A percentile compares a stretch with the other conserved stretches of the same genome.
These are phyloP conservation scores for Molossus alvarezi DNA, from an alignment of 2,797 vertebrate genomes.

Conservation along the genomic window DNA sequence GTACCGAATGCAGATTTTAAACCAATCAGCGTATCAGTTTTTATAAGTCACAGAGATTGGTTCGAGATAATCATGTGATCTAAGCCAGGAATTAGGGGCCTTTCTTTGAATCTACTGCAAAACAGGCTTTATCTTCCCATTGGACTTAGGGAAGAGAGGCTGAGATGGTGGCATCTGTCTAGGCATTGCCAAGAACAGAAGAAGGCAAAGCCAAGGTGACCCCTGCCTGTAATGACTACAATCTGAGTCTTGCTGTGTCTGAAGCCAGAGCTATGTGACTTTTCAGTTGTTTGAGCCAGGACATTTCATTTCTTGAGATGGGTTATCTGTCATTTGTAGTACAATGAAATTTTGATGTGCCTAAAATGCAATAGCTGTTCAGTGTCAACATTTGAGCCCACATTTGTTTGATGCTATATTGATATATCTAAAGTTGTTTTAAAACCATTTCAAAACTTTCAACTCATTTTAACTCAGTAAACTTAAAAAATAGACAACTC, in stretches of 20 bases:
- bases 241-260: neutral
- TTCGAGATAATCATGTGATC: neutral
- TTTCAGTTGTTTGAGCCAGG: neutral
- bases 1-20: neutral
- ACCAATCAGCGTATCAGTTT: neutral
- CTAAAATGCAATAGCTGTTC: neutral
- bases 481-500: neutral
- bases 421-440: slow-evolving; percentile 20
- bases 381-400: neutral
- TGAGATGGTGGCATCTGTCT: neutral
- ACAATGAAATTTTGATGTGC: neutral
- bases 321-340: neutral
- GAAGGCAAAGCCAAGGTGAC: neutral
- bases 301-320: neutral
- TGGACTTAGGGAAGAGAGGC: neutral
- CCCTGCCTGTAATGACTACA: neutral
- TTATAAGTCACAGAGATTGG: neutral
- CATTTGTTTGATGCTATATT: slow-evolving; percentile 13
- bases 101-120: neutral
- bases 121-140: neutral
- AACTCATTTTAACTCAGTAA: slow-evolving; percentile 31
- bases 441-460: neutral
- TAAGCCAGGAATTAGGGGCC: neutral
- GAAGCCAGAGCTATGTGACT: neutral
- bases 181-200: neutral